phyloP scores from a whole-genome alignment of 2,888 invertebrate species.

The Brenthis daphne region DNA sequence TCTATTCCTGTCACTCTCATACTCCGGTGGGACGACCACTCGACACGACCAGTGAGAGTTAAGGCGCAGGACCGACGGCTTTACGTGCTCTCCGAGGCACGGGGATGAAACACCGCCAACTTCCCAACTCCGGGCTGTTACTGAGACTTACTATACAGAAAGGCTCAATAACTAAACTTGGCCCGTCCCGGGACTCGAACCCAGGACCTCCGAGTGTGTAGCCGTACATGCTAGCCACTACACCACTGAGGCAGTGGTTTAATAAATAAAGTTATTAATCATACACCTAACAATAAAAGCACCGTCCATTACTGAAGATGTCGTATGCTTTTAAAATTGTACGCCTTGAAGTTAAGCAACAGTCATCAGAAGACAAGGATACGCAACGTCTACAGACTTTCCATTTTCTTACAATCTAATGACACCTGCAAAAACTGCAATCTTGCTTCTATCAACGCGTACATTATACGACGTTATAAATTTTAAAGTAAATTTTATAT shows the following conservation, averaged over 20 bases:
- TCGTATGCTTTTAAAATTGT: conserved; percentile 17
- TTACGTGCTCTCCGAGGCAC: too few species aligned
- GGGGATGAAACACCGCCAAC: too few species aligned
- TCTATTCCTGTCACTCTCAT: too few species aligned
- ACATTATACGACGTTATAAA: neutral
- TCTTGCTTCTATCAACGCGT: neutral
- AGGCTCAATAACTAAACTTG: too few species aligned
- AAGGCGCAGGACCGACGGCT: too few species aligned
- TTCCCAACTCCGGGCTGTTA: too few species aligned
- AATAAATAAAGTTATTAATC: neutral
- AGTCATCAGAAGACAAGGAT: conserved; percentile 17
- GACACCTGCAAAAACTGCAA: conserved; percentile 23
- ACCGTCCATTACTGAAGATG: conserved; percentile 10
- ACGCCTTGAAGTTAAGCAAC: conserved; percentile 13
- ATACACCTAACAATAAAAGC: neutral
- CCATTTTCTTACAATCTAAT: conserved; percentile 33
- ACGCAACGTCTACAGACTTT: conserved; percentile 23
- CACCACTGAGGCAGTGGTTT: neutral
- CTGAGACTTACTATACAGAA: too few species aligned
- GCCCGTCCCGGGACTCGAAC: too few species aligned
- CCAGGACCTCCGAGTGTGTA: too few species aligned
- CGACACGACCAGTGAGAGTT: too few species aligned
- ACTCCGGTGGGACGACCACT: too few species aligned
- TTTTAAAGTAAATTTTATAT: neutral
- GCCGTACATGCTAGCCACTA: too few species aligned